Evolutionary conservation across 2,888 invertebrate species (phyloP), one percentile per base, ranked within the genome.

Genomic region (Lasius fuliginosus): DNA sequence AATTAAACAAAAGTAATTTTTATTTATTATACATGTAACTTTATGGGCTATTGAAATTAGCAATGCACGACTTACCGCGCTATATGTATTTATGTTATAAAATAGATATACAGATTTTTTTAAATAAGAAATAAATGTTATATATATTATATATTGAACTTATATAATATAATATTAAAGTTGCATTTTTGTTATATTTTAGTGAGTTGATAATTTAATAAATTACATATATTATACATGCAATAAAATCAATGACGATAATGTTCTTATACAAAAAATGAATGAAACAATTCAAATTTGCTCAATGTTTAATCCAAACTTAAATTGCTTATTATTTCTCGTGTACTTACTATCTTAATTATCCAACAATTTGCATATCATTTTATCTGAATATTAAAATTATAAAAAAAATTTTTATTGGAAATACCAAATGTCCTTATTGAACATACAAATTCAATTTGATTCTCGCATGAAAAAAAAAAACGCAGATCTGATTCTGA

Each of bases 371-470:
- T 71, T 60, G 71, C 71, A 79, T 79, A 71, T 69, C 6, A 53
- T 71, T 71, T 69, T 36, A 79, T 42, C 8, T 23, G 23, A 46
- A 71, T 79, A 79, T 79, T 60, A 71, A 79, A 79, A 79, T 79
- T 71, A 46, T 15, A 11, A 3, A 23, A 6, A 18, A 36, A 60
- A 46, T 71, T 60, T 3, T 46, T 71, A 33, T 36, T 18, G 79
- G 6, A 71, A 79, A 58, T 58, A 79, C 33, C 6, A 23, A 33
- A 79, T 79, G 58, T 12, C n/a, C 11, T 23, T 69, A 71, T 46
- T 58, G 36, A 71, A 79, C 33, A 79, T 36, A 71, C 60, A 79
- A 79, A 79, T 79, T 71, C 33, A 42, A 79, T 79, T 79, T 46
- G 40, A 0, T 15, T 40, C 5, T 69, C 11, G 33, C 3, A 27